These are phyloP conservation scores for Petrolisthes cinctipes DNA, from an alignment of 2,888 invertebrate species.

Conservation along the genomic window DNA sequence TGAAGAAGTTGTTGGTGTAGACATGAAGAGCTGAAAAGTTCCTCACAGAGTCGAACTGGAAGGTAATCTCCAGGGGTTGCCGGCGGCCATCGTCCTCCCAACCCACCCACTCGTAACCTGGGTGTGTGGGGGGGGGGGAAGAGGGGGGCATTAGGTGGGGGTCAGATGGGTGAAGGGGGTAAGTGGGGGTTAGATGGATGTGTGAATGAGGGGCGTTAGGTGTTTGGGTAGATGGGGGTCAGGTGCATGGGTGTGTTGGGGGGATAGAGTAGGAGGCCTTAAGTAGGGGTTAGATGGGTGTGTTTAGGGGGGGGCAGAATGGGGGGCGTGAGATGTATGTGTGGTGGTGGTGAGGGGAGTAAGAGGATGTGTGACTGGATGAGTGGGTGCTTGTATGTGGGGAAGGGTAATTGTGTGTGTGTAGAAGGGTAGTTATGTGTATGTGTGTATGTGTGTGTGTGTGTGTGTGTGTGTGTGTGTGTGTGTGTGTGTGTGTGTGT, in stretches of 20 bases:
- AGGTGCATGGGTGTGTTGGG: too few species aligned
- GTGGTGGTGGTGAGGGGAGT: neutral
- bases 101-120: constrained; percentile 87
- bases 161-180: too few species aligned
- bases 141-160: too few species aligned
- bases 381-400: neutral
- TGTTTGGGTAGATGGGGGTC: too few species aligned
- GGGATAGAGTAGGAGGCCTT: too few species aligned
- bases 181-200: too few species aligned
- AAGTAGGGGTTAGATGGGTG: too few species aligned
- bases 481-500: too few species aligned
- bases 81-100: constrained; percentile 83
- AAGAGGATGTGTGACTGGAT: neutral
- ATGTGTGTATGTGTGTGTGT: too few species aligned
- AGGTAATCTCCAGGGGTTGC: constrained; percentile 80
- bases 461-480: too few species aligned
- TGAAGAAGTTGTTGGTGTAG: constrained; percentile 87
- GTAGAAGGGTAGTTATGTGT: neutral
- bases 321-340: neutral
- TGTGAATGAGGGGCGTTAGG: too few species aligned
- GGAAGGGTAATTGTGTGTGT: neutral
- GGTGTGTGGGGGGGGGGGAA: constrained; percentile 21
- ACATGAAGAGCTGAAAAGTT: constrained; percentile 87
- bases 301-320: too few species aligned
- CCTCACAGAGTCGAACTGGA: constrained; percentile 88